Conservation (phyloP, 2,113 vertebrate species). For the Platichthys stellatus region DNA sequence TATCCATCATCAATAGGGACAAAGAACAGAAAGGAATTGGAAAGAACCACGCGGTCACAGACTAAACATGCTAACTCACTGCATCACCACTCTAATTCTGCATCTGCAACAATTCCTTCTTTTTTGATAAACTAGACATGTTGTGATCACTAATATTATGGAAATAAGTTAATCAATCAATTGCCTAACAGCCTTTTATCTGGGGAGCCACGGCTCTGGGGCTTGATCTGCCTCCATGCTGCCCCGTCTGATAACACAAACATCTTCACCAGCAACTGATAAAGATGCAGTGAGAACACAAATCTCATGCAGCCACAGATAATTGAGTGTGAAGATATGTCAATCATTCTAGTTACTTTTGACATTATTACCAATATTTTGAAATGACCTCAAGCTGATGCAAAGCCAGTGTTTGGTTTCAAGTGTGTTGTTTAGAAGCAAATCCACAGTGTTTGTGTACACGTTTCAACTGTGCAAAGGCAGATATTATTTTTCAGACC, state of each 20-base stretch:
- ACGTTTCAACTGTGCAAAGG: conserved; percentile 58
- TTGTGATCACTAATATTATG: conserved; percentile 77
- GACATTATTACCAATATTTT: not conserved
- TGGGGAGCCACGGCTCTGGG: conserved; percentile 52
- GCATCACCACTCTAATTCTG: not conserved
- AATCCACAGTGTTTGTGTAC: conserved; percentile 8
- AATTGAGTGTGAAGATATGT: conserved; percentile 46
- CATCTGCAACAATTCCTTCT: not conserved
- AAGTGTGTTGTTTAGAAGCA: not conserved
- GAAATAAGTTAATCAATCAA: conserved; percentile 82
- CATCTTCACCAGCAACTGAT: conserved; percentile 9
- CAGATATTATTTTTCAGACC: conserved; percentile 70
- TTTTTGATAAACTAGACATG: conserved; percentile 22
- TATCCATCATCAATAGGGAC: conserved; percentile 73
- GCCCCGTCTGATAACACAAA: conserved; percentile 54
- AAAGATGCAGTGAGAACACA: not conserved
- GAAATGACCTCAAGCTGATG: not conserved
- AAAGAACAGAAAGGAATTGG: conserved; percentile 53
- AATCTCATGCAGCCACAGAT: conserved; percentile 19
- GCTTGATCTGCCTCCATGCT: conserved; percentile 52
- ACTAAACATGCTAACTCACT: conserved; percentile 11
- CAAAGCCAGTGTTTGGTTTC: not conserved
- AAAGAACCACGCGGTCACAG: conserved; percentile 14
- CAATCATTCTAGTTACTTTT: conserved; percentile 31
- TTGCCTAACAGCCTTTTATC: conserved; percentile 76